Conservation (phyloP, 2,888 invertebrate genomes). For the Teinopalpus imperialis region DNA sequence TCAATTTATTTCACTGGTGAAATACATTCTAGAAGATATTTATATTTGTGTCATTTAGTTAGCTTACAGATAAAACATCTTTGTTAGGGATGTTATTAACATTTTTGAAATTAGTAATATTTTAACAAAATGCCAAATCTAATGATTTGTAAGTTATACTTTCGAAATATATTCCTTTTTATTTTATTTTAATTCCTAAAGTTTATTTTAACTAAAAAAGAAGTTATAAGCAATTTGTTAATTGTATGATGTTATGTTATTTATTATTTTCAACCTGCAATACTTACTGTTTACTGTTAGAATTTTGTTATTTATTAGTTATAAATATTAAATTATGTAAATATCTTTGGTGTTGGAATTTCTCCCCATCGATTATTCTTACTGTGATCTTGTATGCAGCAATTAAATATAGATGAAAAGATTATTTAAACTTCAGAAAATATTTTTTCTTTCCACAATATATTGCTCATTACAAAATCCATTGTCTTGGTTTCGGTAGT, state of each 20-base stretch:
- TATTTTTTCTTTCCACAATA: too few relatives aligned
- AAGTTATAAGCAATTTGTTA: neutral
- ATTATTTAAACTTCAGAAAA: too few relatives aligned
- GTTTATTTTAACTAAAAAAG: neutral
- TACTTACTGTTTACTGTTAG: too few relatives aligned
- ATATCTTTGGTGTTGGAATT: constrained; percentile 12
- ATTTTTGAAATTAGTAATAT: neutral
- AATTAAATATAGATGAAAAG: neutral
- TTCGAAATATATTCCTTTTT: too few relatives aligned
- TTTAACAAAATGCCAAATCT: too few relatives aligned
- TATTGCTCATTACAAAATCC: constrained; percentile 15
- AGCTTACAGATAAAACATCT: too few relatives aligned
- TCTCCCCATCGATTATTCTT: constrained; percentile 1
- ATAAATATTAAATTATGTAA: too few relatives aligned
- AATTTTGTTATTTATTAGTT: too few relatives aligned
- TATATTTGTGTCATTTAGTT: neutral
- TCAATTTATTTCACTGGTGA: constrained; percentile 9
- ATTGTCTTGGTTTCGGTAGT: constrained; percentile 16
- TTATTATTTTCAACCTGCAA: neutral
- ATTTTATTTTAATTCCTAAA: neutral
- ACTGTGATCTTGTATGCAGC: constrained; percentile 15
- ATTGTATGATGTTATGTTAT: neutral
- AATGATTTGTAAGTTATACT: too few relatives aligned
- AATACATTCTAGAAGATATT: constrained; percentile 2
- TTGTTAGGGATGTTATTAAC: neutral